A percentile compares a stretch with the other conserved stretches of the same genome.
Evolutionary conservation across 2,797 vertebrate species (phyloP).

Genomic region (Manis pentadactyla): DNA sequence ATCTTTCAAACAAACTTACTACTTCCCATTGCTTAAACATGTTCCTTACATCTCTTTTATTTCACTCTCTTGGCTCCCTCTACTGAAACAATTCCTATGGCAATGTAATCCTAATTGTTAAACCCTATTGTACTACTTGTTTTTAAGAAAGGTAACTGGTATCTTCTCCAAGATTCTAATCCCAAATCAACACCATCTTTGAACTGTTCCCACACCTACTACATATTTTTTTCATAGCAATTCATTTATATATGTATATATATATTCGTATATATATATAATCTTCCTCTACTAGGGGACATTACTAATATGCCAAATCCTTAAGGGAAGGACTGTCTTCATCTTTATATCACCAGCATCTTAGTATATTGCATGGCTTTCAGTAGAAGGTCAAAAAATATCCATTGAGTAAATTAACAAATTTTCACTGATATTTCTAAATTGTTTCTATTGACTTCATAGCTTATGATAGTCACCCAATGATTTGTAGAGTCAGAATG

Average conservation of each 20-base stretch:
- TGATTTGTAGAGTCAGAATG: neutral
- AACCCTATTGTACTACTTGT: neutral
- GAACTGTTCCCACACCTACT: neutral
- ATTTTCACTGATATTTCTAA: neutral
- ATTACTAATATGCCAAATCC: neutral
- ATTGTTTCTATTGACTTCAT: neutral
- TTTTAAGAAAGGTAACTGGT: neutral
- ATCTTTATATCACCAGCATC: neutral
- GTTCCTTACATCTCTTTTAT: neutral
- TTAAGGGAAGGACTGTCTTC: neutral
- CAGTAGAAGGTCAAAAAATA: conserved; percentile 6
- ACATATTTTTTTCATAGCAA: neutral
- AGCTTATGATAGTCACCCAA: neutral
- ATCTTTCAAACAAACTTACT: neutral
- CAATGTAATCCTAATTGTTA: neutral
- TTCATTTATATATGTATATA: neutral
- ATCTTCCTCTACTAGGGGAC: neutral
- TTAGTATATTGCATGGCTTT: neutral
- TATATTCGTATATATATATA: neutral
- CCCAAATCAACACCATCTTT: neutral
- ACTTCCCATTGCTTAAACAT: neutral
- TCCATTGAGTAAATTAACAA: neutral
- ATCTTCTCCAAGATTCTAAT: neutral
- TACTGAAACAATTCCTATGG: neutral
- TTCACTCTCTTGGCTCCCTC: neutral